Evolutionary conservation across 1,140 invertebrate genomes (phyloP).

Genomic region (Cotesia chilonis): DNA sequence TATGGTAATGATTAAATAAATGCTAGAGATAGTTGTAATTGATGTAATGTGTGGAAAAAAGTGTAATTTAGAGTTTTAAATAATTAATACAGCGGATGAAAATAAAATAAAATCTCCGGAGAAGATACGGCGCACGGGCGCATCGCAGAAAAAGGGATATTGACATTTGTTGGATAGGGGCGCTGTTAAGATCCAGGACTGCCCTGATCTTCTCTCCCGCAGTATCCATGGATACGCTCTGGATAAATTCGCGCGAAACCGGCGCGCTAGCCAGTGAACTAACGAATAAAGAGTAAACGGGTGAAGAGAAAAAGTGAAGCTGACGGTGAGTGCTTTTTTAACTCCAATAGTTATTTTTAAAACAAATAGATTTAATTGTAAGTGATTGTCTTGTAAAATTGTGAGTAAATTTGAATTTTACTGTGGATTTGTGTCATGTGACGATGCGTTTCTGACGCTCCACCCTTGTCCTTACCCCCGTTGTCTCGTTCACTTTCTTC

Average conservation of each 20-base stretch:
- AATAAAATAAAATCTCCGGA: conserved; percentile 12
- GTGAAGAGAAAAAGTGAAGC: background rate
- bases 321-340: conserved; percentile 10
- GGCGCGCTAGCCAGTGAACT: conserved; percentile 17
- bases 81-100: background rate
- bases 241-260: conserved; percentile 39
- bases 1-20: background rate
- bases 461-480: conserved; percentile 34
- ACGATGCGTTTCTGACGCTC: conserved; percentile 15
- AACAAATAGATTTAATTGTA: background rate
- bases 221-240: conserved; percentile 52
- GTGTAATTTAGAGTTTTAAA: conserved; percentile 4
- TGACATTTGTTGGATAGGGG: conserved; percentile 61
- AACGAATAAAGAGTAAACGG: conserved; percentile 25
- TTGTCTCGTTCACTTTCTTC: conserved; percentile 28
- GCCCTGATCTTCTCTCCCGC: conserved; percentile 39
- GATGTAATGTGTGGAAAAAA: background rate
- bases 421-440: too few species aligned
- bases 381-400: background rate
- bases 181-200: conserved; percentile 47
- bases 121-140: conserved; percentile 43
- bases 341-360: too few species aligned
- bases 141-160: conserved; percentile 57
- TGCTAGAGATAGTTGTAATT: background rate
- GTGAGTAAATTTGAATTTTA: too few species aligned